Evolutionary conservation across 2,888 invertebrate genomes (phyloP).

Genomic region (Aquatica leii): DNA sequence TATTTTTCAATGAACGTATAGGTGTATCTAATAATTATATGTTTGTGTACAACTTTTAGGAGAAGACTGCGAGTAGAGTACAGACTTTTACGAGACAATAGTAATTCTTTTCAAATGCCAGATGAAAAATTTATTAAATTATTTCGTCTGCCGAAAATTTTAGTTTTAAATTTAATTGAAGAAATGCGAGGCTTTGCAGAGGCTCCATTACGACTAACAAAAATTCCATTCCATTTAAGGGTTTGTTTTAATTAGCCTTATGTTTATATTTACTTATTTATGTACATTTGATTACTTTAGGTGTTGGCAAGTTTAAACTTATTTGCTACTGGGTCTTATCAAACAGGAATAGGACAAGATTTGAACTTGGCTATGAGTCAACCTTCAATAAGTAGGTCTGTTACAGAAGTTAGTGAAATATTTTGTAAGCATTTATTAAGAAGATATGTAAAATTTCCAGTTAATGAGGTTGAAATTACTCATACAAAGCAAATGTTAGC

Average conservation of each 20-base stretch:
- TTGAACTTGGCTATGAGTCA: conserved; percentile 20
- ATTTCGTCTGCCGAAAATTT: conserved; percentile 5
- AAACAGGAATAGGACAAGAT: conserved; percentile 15
- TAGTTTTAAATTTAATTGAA: conserved; percentile 1
- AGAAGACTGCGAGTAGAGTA: background rate
- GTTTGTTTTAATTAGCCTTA: too few relatives aligned
- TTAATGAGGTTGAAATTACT: background rate
- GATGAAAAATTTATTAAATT: conserved; percentile 12
- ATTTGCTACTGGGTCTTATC: conserved; percentile 1
- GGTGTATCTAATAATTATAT: too few relatives aligned
- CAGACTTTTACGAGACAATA: background rate
- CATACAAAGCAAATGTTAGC: background rate
- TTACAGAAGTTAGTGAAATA: conserved; percentile 8
- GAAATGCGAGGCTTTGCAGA: conserved; percentile 6
- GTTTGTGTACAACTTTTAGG: too few relatives aligned
- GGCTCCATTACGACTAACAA: background rate
- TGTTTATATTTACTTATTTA: background rate
- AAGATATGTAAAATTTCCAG: conserved; percentile 14
- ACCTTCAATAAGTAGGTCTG: background rate
- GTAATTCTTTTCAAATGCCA: background rate
- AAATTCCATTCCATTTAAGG: conserved; percentile 10
- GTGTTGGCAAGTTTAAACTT: conserved; percentile 11
- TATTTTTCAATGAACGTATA: too few relatives aligned
- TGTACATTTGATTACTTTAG: background rate
- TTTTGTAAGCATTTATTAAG: conserved; percentile 16